Percentiles rank a stretch among this genome's conserved stretches.
Conservation (phyloP, 2,797 vertebrate species). For the Sebastes taczanowskii region DNA sequence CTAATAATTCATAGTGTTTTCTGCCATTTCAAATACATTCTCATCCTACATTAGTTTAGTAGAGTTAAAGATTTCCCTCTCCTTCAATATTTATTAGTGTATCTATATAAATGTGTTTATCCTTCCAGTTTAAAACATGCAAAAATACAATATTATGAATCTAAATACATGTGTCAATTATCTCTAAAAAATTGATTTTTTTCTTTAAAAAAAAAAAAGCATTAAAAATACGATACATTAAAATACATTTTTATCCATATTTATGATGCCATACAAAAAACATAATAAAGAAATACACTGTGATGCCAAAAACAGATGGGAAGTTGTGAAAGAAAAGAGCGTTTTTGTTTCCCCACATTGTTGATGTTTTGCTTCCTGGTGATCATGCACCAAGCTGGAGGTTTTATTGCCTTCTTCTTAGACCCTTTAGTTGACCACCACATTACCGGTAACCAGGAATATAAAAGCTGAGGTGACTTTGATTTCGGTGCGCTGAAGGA, state of each 20-base stretch:
- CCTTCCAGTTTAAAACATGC: slow-evolving; percentile 36
- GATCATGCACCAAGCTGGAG: neutral
- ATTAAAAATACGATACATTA: too few relatives aligned
- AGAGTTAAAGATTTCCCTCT: slow-evolving; percentile 9
- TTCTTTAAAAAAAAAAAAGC: neutral
- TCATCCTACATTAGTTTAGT: slow-evolving; percentile 6
- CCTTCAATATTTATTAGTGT: slow-evolving; percentile 30
- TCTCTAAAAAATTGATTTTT: too few relatives aligned
- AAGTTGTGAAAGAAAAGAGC: neutral
- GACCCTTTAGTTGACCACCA: neutral
- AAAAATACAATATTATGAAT: slow-evolving; percentile 11
- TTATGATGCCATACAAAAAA: neutral
- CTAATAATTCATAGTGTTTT: too few relatives aligned
- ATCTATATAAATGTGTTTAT: slow-evolving; percentile 14
- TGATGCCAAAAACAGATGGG: neutral
- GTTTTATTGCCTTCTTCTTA: neutral
- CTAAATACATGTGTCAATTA: too few relatives aligned
- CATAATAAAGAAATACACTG: accelerated
- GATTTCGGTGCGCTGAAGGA: slow-evolving; percentile 8
- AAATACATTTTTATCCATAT: neutral
- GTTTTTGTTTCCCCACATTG: neutral
- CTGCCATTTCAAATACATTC: too few relatives aligned
- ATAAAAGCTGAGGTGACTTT: neutral
- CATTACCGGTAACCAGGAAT: neutral
- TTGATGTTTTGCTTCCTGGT: neutral